Percentiles rank a stretch among this genome's conserved stretches.
These are phyloP conservation scores for Melipona beecheii DNA, from an alignment of 2,888 invertebrate genomes.

Conservation along the genomic window DNA sequence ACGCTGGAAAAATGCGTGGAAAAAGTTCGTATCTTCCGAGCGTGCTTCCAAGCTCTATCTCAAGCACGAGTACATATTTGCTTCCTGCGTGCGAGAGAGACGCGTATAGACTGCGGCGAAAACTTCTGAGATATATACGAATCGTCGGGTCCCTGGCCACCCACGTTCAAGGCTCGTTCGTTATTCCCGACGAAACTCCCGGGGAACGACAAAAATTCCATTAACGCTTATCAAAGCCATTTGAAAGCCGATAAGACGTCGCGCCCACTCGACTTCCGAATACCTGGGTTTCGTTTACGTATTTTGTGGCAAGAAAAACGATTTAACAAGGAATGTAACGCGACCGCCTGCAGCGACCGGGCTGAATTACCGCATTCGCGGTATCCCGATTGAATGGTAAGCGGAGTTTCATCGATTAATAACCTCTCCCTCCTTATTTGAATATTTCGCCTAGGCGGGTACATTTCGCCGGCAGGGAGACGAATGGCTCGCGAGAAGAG, in stretches of 20 bases:
- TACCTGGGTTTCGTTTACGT: conserved; percentile 18
- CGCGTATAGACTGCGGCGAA: conserved; percentile 24
- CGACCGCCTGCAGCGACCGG: background rate
- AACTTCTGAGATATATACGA: conserved; percentile 6
- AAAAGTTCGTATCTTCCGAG: background rate
- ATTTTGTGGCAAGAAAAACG: conserved; percentile 5
- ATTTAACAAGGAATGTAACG: background rate
- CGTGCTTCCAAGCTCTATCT: background rate
- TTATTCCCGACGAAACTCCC: conserved; percentile 22
- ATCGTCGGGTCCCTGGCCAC: conserved; percentile 31
- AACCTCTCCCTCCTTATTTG: background rate
- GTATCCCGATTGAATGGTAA: background rate
- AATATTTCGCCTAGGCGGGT: background rate
- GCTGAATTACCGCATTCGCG: background rate
- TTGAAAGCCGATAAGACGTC: conserved; percentile 51
- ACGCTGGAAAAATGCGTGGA: background rate
- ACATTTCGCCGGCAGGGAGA: background rate
- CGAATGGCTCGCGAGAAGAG: background rate
- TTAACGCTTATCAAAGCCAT: conserved; percentile 59
- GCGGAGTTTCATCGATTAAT: background rate
- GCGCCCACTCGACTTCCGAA: conserved; percentile 41
- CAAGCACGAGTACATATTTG: background rate
- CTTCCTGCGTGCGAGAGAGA: no score
- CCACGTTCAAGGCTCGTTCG: conserved; percentile 30
- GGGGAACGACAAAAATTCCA: conserved; percentile 58